Evolutionary conservation across 2,888 invertebrate genomes (phyloP), one percentile per base, ranked within the genome.

Genomic region (Drosophila kanekoi): DNA sequence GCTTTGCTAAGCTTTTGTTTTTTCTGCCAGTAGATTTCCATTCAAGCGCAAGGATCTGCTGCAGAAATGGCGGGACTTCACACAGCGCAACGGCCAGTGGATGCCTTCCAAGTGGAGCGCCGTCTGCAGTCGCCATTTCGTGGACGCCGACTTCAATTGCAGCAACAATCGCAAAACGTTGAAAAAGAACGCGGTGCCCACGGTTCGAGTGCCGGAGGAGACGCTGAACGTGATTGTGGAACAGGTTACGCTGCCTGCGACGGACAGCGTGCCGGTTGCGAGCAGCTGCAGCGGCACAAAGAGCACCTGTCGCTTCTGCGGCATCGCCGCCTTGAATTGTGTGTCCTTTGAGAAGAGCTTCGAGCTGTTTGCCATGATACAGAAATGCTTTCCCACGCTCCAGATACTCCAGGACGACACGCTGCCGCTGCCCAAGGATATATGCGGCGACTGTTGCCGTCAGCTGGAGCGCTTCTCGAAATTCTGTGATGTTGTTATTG

Each of bases 61-160:
- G 3, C 73, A 87, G 8, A 87, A 91, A 72, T 93, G 93, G 93
- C 85, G 90, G 49, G 85, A 90, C 9, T 93, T 93, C 53, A 89
- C 91, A 0, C 89, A 85, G 45, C 90, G 93, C 9, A 90, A 83
- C 8, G 66, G 75, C 0, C 72, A 87, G 16, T 93, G 92, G 92
- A 90, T 89, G 60, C 93, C 93, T 4, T 91, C 91, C 1, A 90
- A 91, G 53, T 92, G 93, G 92, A 92, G 92, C 52, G 89, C 92
- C 0, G 83, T 93, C 6, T 93, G 92, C 70, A 92, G 92, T 70
- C 90, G 91, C 0, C 92, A 93, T 57, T 93, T 93, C 67, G 49
- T 74, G 0, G 87, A 89, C 2, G 73, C 83, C 1, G 93, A 92
- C 68, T 93, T 92, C 61, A 89, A 88, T 1, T 90, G 90, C 58